Evolutionary conservation across 2,113 vertebrate genomes (phyloP), one percentile per base, ranked within the genome.

Genomic region (Chloropsis cyanopogon): DNA sequence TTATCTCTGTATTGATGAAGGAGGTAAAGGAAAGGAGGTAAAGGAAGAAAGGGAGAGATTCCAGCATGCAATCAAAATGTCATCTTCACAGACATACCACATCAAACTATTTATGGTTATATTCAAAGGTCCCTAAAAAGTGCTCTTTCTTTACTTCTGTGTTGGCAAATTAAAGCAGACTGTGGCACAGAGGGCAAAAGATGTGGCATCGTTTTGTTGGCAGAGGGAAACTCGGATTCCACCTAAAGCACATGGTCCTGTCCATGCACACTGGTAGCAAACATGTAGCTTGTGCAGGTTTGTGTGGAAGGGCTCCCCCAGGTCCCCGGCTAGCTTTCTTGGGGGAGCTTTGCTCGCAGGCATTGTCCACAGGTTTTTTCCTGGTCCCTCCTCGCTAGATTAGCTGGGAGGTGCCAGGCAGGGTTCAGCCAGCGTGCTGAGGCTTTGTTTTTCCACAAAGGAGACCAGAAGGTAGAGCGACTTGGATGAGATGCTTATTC

Each of bases 221-320:
- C 21, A 64, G 20, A 60, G 10, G 14, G 13, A n/a, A 54, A 37
- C 10, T 54, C 15, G n/a, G n/a, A 2, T 81, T 84, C 26, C 26
- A 3, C 25, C 7, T 37, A 33, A 35, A 69, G 18, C 2, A 10
- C 10, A 2, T 1, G 3, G 1, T 33, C 8, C 8, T 56, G 18
- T 29, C 29, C 29, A 24, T 28, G 7, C 12, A 33, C 33, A 10
- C 21, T 29, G 24, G 19, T 21, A 68, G 14, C 22, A 72, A 20
- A 8, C 0, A 0, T 1, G 11, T 1, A 18, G 10, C 5, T 28
- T 8, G 15, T 33, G 17, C 35, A 17, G 8, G 44, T 66, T 21
- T 64, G 14, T n/a, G n/a, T n/a, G n/a, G n/a, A n/a, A n/a, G n/a
- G n/a, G n/a, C n/a, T n/a, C n/a, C n/a, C n/a, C n/a, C n/a, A n/a